A percentile compares a stretch with the other conserved stretches of the same genome.
Evolutionary conservation across 2,113 vertebrate species (phyloP).

Genomic region (Turdus rufiventris): DNA sequence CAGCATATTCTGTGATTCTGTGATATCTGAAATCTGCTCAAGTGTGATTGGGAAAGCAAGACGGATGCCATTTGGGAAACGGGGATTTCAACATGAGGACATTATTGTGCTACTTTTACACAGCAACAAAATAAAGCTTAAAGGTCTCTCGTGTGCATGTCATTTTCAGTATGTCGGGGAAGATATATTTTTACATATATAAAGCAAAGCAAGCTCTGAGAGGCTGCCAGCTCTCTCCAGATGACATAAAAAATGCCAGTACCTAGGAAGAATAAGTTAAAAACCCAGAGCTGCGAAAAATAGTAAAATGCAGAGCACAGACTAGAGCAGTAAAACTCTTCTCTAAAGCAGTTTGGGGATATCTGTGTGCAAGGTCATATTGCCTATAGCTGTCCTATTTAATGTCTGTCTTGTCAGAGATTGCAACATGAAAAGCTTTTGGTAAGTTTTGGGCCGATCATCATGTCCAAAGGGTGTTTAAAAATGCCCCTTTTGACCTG

Average conservation of each 20-base stretch:
- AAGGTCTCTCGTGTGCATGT: not conserved
- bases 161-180: not conserved
- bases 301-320: not conserved
- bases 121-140: not conserved
- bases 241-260: not conserved
- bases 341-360: not conserved
- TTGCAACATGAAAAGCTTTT: not conserved
- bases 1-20: not conserved
- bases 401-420: not conserved
- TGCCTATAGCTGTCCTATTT: not conserved
- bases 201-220: slow-evolving; percentile 4
- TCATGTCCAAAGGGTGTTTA: not conserved
- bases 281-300: not conserved
- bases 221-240: not conserved
- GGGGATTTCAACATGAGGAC: not conserved
- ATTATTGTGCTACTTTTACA: not conserved
- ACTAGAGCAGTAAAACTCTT: not conserved
- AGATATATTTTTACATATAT: not conserved
- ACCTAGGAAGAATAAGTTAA: not conserved
- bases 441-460: not conserved
- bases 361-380: not conserved
- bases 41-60: slow-evolving; percentile 7
- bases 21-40: not conserved
- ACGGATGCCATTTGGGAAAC: not conserved
- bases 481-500: not conserved